Conservation (phyloP, 1,140 invertebrate species). For the Zophobas atratus region DNA sequence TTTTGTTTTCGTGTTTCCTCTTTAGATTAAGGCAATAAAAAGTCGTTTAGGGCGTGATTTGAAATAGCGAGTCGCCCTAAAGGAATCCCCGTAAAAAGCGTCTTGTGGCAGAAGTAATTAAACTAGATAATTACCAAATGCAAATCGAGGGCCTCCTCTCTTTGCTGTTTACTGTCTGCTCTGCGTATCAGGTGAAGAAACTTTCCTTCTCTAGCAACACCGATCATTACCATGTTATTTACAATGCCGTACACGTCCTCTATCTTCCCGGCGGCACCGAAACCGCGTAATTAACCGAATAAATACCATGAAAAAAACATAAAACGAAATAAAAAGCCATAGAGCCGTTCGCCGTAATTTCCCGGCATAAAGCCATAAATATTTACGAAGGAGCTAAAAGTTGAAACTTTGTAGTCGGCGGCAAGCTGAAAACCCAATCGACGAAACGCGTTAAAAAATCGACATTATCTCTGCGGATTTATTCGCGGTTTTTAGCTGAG, state of each 20-base stretch:
- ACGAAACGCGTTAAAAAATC: slow-evolving; percentile 10
- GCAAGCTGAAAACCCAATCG: background rate
- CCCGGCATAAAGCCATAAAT: background rate
- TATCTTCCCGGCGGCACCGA: background rate
- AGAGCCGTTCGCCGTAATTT: background rate
- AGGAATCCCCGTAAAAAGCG: slow-evolving; percentile 21
- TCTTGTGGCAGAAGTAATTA: slow-evolving; percentile 28
- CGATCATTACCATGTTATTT: background rate
- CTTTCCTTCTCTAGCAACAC: background rate
- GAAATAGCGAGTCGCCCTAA: slow-evolving; percentile 14
- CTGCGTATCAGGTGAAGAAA: slow-evolving; percentile 19
- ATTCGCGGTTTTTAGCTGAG: background rate
- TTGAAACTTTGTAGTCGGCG: background rate
- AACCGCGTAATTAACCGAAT: slow-evolving; percentile 5
- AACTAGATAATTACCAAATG: slow-evolving; percentile 36
- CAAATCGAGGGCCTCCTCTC: background rate
- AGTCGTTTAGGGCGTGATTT: slow-evolving; percentile 11
- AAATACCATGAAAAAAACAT: background rate
- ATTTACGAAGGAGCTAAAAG: background rate
- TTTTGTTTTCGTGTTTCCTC: background rate
- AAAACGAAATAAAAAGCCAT: background rate
- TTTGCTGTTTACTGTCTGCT: slow-evolving; percentile 6
- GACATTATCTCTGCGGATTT: slow-evolving; percentile 2
- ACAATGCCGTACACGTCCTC: background rate
- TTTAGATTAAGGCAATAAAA: background rate